Evolutionary conservation across 1,140 invertebrate species (phyloP), one percentile per base, ranked within the genome.

Genomic region (Drosophila lini): DNA sequence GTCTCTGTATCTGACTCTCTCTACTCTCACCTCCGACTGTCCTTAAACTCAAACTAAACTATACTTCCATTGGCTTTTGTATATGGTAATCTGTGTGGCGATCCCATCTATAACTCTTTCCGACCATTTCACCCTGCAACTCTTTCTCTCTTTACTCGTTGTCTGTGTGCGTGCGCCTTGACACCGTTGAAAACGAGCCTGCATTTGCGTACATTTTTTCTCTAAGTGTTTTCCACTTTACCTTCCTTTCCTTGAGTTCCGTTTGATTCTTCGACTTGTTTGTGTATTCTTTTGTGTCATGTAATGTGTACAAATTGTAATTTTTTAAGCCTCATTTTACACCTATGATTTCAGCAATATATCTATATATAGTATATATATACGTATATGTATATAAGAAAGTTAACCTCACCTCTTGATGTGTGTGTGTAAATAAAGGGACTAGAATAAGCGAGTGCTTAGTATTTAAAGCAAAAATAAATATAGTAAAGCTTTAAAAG

Each of bases 101-200:
- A 65, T 41, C 71, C 38, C 65, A 52, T 45, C 61, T 74, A n/a
- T 61, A 41, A 44, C 41, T 81, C 34, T 61, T 68, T 25, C 58
- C 45, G 48, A 16, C 32, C 55, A 16, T 73, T 34, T 75, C 42
- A 64, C 44, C 42, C 64, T 78, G n/a, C 60, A 57, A 67, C 44
- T 59, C 11, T 68, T 19, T 25, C 7, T 67, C 42, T 59, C 25
- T 60, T 62, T 81, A 67, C 71, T 85, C 80, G 63, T 77, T 82
- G 69, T 82, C 75, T 80, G 57, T 78, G 57, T 74, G 69, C 78
- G 74, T 81, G 75, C 75, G 81, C 81, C 81, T 80, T 80, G 67
- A 64, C 64, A 80, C 55, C 67, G 73, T 76, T 86, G 53, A 70
- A 55, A 83, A 76, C 81, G 79, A 86, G 79, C 74, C 82, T 88